Percentiles rank a stretch among this genome's conserved stretches.
Conservation (phyloP, 2,797 vertebrate species). For the Sitta carolinensis region DNA sequence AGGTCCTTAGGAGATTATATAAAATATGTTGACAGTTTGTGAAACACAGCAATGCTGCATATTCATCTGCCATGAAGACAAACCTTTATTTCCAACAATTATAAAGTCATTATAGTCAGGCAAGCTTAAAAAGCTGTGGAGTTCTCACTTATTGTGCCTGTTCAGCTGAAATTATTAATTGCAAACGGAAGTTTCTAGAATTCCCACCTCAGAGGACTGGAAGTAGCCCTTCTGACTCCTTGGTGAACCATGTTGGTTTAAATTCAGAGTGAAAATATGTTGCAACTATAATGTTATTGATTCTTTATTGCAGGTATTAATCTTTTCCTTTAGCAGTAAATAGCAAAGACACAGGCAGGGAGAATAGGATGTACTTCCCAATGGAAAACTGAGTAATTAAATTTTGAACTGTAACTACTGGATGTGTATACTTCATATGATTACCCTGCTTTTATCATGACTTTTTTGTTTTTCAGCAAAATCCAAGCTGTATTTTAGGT, state of each 20-base stretch:
- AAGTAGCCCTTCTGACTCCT: background rate
- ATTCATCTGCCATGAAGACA: constrained; percentile 20
- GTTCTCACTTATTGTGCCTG: constrained; percentile 19
- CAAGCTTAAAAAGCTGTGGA: constrained; percentile 19
- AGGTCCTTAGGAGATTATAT: constrained; percentile 11
- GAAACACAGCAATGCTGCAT: constrained; percentile 38
- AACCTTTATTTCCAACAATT: constrained; percentile 65
- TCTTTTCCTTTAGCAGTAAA: constrained; percentile 49
- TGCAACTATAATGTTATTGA: constrained; percentile 12
- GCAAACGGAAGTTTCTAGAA: constrained; percentile 49
- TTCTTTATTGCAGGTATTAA: constrained; percentile 65
- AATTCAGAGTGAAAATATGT: constrained; percentile 26
- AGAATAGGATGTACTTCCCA: background rate
- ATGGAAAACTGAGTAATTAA: constrained; percentile 47
- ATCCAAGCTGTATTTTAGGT: background rate
- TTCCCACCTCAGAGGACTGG: background rate
- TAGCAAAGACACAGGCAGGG: background rate
- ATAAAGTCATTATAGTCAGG: constrained; percentile 40
- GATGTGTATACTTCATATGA: background rate
- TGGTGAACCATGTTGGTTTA: background rate
- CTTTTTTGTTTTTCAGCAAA: background rate
- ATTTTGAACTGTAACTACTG: constrained; percentile 22
- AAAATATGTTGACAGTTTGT: constrained; percentile 56
- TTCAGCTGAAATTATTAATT: constrained; percentile 67
- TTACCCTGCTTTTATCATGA: background rate